Conservation (phyloP, 2,797 vertebrate species). For the Eulemur mongoz region DNA sequence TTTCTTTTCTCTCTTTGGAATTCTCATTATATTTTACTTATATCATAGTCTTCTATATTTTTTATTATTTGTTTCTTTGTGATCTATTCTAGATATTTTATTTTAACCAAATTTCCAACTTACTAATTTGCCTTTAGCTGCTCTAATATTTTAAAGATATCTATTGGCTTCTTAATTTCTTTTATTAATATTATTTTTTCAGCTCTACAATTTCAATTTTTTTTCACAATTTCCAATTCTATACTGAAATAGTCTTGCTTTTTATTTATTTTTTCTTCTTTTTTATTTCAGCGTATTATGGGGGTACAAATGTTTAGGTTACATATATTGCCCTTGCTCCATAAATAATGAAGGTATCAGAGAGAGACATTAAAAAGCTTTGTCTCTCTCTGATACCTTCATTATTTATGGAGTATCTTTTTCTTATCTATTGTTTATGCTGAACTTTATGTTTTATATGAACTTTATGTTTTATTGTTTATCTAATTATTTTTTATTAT, state of each 20-base stretch:
- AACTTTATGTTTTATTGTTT: not conserved
- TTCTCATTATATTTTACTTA: not conserved
- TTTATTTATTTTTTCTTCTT: too few species aligned
- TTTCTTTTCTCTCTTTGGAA: not conserved
- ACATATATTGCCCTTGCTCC: too few species aligned
- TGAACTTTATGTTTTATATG: not conserved
- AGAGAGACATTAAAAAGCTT: too few species aligned
- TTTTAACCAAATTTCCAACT: not conserved
- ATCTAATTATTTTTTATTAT: not conserved
- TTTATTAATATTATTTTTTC: not conserved
- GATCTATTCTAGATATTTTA: not conserved
- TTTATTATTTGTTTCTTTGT: not conserved
- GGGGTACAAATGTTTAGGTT: too few species aligned
- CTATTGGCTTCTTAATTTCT: not conserved
- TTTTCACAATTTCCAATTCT: too few species aligned
- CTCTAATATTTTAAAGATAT: not conserved
- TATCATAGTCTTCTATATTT: not conserved
- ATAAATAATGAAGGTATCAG: too few species aligned
- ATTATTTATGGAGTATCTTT: not conserved
- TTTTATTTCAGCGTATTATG: too few species aligned
- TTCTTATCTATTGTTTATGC: not conserved
- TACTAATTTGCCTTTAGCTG: not conserved
- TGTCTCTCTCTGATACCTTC: not conserved
- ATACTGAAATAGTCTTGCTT: too few species aligned
- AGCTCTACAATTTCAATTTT: not conserved